Base-by-base conservation (phyloP, 1,140 invertebrate genomes). In the Saccostrea echinata region DNA sequence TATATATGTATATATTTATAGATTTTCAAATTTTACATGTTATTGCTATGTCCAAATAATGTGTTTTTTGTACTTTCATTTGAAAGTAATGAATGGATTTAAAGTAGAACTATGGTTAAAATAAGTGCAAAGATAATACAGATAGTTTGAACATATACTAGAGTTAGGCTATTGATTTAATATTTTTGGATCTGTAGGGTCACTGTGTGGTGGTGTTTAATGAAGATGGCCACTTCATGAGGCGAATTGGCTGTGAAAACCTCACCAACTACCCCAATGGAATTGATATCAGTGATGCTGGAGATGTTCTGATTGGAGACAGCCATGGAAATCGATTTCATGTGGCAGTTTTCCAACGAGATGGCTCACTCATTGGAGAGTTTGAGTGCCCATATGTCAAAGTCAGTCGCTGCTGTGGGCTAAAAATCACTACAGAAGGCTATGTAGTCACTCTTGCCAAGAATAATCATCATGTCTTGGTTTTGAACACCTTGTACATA, bases 241-340 rank as follows among this genome's bases (percentile, higher is more conserved):
- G 98, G 90, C 97, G 98, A 90, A 99, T 99, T 95, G 98, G 98
- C 84, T 97, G 97, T 95, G 98, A 99, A 95, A 98, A 97, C 94
- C 97, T 99, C 90, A 99, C 98, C 90, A 99, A 98, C 95, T 99
- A 98, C 95, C 98, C 98, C 13, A 99, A 99, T 95, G 98, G 98
- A 87, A 99, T 99, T 92, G 98, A 99, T 95, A 98, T 99, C 93
- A 98, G 98, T 80, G 98, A 98, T 95, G 97, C 97, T 88, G 98
- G 98, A 68, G 98, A 99, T 95, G 97, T 99, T 86, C 96, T 99
- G 84, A 98, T 99, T 92, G 98, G 98, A 24, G 98, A 99, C 95
- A 99, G 98, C 16, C 98, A 99, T 95, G 98, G 98, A 21, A 99
- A 99, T 96, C 97, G 98, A 91, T 99, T 99, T 94, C 98, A 99